Conservation (phyloP, 2,888 invertebrate genomes). For the Aphidoletes aphidimyza region DNA sequence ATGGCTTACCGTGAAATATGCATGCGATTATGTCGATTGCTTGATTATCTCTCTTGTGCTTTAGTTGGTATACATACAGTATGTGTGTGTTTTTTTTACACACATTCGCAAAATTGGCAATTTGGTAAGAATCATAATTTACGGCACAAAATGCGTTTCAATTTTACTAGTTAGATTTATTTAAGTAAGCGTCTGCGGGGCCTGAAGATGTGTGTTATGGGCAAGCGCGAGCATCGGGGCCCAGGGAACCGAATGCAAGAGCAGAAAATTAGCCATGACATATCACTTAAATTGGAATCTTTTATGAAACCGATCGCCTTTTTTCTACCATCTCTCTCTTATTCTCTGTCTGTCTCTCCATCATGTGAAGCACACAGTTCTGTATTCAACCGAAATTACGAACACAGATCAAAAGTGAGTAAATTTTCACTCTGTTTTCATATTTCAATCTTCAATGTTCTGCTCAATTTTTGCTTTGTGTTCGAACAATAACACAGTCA, state of each 20-base stretch:
- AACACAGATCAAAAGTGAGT: background rate
- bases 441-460: slow-evolving; percentile 44
- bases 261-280: slow-evolving; percentile 53
- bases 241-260: background rate
- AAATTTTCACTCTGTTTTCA: background rate
- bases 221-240: background rate
- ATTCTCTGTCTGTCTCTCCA: background rate
- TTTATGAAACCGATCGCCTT: slow-evolving; percentile 51
- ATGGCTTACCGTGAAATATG: slow-evolving; percentile 46
- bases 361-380: slow-evolving; percentile 25
- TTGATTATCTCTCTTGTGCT: slow-evolving; percentile 51
- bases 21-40: slow-evolving; percentile 46
- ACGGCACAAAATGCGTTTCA: slow-evolving; percentile 38
- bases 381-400: background rate
- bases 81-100: background rate
- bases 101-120: slow-evolving; percentile 36
- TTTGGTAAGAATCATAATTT: slow-evolving; percentile 48
- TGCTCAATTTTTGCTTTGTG: background rate
- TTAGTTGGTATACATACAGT: no score
- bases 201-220: background rate
- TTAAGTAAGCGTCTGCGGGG: background rate
- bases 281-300: slow-evolving; percentile 50
- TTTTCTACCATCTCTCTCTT: background rate
- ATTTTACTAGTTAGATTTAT: slow-evolving; percentile 51
- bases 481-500: no score